Evolutionary conservation across 2,113 vertebrate genomes (phyloP), one percentile per base, ranked within the genome.

Genomic region (Alligator sinensis): DNA sequence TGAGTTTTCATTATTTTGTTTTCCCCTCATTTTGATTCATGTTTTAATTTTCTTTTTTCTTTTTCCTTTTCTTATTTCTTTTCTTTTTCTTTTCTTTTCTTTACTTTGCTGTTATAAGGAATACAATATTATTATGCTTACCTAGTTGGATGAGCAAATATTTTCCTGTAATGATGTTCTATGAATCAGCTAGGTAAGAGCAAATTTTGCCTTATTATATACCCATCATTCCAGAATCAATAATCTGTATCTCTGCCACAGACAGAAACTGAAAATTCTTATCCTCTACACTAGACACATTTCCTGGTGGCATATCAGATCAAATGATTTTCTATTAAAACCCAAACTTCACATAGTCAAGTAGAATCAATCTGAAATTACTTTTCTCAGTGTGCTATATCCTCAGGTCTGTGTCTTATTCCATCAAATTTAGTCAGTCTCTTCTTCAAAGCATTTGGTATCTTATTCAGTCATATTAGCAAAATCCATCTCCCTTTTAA

Each of bases 1-100:
- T 17, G 58, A 54, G 2, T 1, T 63, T 87, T 62, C 54, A 79
- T 22, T 79, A 19, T 0, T 58, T 17, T 27, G 25, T 16, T 54
- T 54, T 55, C 2, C 30, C 82, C 47, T 47, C 21, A 9, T 22
- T 4, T 59, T 21, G 59, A 25, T 76, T 87, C 12, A 47, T 47
- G 47, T 59, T 74, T 21, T 83, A 47, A 4, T 58, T 2, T 34
- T 55, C 1, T 1, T 1, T 3, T 3, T 58, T 17, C 22, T 3
- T 3, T 58, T 17, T 27, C n/a, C 16, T 54, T 54, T 55, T 2
- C 30, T 82, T n/a, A 9, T 22, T 4, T 59, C 9, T 59, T 27
- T 76, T 87, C 9, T 55, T 74, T 21, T 83, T 58, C 4, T 58
- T 2, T 34, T 55, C 1, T 1, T 1, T 3, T 3, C 57, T 70